Percentiles rank a stretch among this genome's conserved stretches.
These are phyloP conservation scores for Spongilla lacustris DNA, from an alignment of 37 sponge, comb jelly and placozoan genomes.

Conservation along the genomic window DNA sequence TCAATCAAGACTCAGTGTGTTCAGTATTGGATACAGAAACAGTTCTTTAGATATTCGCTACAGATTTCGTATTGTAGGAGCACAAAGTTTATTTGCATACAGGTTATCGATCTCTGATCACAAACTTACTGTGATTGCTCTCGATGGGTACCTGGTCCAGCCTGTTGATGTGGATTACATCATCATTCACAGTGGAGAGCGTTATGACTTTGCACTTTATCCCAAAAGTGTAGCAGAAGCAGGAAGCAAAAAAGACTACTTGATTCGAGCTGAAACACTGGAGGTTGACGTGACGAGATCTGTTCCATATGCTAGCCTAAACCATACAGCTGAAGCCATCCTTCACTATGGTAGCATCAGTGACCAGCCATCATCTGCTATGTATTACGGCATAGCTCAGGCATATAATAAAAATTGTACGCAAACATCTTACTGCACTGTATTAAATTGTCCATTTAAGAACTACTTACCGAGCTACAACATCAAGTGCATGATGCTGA, in stretches of 20 bases:
- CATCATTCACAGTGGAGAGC: conserved; percentile 82
- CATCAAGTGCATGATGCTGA: conserved; percentile 51
- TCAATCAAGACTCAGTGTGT: conserved; percentile 22
- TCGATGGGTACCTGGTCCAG: conserved; percentile 65
- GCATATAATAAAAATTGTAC: conserved; percentile 10
- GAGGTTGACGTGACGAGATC: conserved; percentile 22
- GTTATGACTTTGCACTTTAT: conserved; percentile 76
- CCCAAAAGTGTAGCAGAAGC: conserved; percentile 28
- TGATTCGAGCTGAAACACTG: conserved; percentile 77
- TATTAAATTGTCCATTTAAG: conserved; percentile 78
- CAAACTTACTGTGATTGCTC: conserved; percentile 63
- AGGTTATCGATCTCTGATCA: conserved; percentile 72
- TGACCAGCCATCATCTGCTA: not conserved
- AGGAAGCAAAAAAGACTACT: conserved; percentile 16
- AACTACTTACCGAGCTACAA: conserved; percentile 21
- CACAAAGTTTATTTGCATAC: conserved; percentile 75
- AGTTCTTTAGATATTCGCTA: conserved; percentile 13
- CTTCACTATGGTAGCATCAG: conserved; percentile 29
- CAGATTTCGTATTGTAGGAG: conserved; percentile 83
- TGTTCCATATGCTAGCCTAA: not conserved
- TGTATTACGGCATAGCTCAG: not conserved
- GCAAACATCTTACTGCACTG: conserved; percentile 25
- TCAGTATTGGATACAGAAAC: conserved; percentile 20
- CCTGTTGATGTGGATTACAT: conserved; percentile 67
- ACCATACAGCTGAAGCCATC: conserved; percentile 51